Evolutionary conservation across 2,888 invertebrate species (phyloP).

Genomic region (Cephus pulcher): DNA sequence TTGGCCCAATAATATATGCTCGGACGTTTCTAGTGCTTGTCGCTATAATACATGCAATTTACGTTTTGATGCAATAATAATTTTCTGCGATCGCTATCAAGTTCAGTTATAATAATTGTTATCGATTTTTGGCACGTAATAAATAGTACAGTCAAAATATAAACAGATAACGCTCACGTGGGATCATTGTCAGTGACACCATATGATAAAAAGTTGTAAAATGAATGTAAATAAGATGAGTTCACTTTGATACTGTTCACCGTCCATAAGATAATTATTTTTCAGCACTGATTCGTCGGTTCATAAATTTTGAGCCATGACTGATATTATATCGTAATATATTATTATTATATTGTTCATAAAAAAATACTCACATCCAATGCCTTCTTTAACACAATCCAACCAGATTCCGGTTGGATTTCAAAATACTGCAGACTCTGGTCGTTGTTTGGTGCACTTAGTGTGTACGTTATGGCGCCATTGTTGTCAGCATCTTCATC

Average conservation of each 20-base stretch:
- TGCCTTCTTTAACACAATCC: constrained; percentile 95
- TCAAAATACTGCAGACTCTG: constrained; percentile 91
- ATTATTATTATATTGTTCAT: background rate
- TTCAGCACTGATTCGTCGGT: background rate
- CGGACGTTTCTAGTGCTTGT: background rate
- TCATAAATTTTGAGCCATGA: background rate
- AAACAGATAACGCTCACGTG: no score
- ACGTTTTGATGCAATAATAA: background rate
- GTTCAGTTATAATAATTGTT: background rate
- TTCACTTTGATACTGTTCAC: no score
- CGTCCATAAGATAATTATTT: background rate
- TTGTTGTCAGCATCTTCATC: constrained; percentile 98
- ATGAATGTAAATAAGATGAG: no score
- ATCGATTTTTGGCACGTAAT: background rate
- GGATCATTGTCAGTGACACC: no score
- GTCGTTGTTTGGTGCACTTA: constrained; percentile 90
- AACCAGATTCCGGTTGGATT: constrained; percentile 96
- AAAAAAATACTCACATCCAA: constrained; percentile 88
- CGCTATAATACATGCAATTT: background rate
- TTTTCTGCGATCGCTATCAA: background rate
- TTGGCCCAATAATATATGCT: background rate
- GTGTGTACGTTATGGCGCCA: constrained; percentile 91
- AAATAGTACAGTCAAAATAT: background rate
- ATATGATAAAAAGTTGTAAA: background rate
- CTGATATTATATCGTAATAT: background rate